phyloP scores from a whole-genome alignment of 2,888 invertebrate genomes.

The Zygothrica quintamaculata region DNA sequence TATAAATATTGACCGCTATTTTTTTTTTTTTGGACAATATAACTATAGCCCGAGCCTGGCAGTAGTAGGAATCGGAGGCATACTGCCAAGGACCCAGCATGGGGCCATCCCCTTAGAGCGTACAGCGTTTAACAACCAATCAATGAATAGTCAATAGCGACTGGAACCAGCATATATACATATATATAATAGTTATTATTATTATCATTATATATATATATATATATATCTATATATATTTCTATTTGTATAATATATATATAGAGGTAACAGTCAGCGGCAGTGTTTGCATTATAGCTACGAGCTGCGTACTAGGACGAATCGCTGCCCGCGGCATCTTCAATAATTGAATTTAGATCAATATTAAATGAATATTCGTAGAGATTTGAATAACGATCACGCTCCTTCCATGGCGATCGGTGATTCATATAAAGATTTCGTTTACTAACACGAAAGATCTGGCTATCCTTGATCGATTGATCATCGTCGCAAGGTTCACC shows the following conservation, averaged over 20 bases:
- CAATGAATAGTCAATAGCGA: conserved; percentile 61
- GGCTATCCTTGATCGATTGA: conserved; percentile 84
- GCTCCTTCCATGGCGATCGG: conserved; percentile 84
- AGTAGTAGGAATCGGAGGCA: conserved; percentile 61
- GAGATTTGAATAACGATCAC: conserved; percentile 84
- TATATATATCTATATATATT: too few species aligned
- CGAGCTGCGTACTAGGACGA: conserved; percentile 85
- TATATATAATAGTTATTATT: neutral
- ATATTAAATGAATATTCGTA: conserved; percentile 85
- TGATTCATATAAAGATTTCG: conserved; percentile 85
- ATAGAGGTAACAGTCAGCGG: conserved; percentile 35
- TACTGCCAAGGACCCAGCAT: conserved; percentile 39
- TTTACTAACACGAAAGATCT: conserved; percentile 85
- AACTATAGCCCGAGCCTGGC: conserved; percentile 38
- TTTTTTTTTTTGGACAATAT: conserved; percentile 6
- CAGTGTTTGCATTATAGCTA: conserved; percentile 51
- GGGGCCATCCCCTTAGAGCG: conserved; percentile 29
- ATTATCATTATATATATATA: too few species aligned
- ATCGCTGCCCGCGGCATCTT: conserved; percentile 85
- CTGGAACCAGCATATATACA: conserved; percentile 10
- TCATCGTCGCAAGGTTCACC: conserved; percentile 84
- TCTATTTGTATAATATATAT: too few species aligned
- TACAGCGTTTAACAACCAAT: conserved; percentile 72
- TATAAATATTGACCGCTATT: conserved; percentile 11
- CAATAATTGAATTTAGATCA: conserved; percentile 85